phyloP scores from a whole-genome alignment of 2,797 vertebrate species.

The Ara ararauna region DNA sequence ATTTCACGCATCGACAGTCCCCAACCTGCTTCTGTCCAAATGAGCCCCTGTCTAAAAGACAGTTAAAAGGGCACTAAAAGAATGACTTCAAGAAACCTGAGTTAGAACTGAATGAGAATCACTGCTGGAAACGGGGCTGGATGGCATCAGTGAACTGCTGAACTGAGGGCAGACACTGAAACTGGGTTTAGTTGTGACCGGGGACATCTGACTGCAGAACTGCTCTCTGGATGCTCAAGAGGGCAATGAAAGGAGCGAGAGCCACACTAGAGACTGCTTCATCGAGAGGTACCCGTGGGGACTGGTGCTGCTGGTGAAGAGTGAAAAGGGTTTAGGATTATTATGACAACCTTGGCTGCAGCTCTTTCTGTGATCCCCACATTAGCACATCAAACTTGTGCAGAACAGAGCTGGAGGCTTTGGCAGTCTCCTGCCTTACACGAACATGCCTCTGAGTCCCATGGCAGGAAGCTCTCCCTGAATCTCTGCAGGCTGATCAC shows the following conservation, averaged over 20 bases:
- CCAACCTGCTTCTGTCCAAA: not conserved
- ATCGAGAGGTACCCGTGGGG: not conserved
- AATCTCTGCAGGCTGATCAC: not conserved
- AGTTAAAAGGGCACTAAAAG: not conserved
- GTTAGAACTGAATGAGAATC: not conserved
- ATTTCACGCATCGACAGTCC: not conserved
- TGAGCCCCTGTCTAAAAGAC: accelerated
- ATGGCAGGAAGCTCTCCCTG: not conserved
- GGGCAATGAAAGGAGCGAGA: not conserved
- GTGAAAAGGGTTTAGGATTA: not conserved
- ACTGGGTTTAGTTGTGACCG: not conserved
- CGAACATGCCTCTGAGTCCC: accelerated
- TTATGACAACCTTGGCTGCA: not conserved
- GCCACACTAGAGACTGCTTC: not conserved
- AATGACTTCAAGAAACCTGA: not conserved
- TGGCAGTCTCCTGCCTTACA: not conserved
- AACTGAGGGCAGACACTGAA: not conserved
- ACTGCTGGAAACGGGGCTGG: not conserved
- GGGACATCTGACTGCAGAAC: not conserved
- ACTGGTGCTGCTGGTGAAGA: not conserved
- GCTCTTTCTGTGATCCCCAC: not conserved
- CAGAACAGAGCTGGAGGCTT: conserved; percentile 9
- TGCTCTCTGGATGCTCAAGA: not conserved
- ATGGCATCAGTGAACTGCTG: not conserved
- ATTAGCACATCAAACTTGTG: not conserved